Percentiles rank a stretch among this genome's conserved stretches.
Conservation (phyloP, 2,888 invertebrate species). For the Brachyptera putata region DNA sequence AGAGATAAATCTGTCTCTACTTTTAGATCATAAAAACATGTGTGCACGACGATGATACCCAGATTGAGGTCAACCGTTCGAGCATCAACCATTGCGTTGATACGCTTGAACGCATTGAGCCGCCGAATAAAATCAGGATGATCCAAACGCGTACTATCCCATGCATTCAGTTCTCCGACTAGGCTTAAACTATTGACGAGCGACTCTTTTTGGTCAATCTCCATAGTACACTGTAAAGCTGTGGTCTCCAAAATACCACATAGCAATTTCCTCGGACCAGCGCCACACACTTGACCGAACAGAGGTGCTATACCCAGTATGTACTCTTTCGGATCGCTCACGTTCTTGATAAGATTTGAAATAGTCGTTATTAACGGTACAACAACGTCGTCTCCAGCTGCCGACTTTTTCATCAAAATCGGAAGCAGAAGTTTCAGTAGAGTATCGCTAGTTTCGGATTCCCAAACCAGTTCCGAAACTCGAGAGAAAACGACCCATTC, state of each 20-base stretch:
- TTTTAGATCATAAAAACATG: slow-evolving; percentile 72
- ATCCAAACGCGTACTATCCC: slow-evolving; percentile 83
- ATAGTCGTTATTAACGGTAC: slow-evolving; percentile 67
- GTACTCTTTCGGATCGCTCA: slow-evolving; percentile 60
- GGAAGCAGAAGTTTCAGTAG: slow-evolving; percentile 68
- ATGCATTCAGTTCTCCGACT: slow-evolving; percentile 74
- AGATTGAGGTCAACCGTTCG: slow-evolving; percentile 56
- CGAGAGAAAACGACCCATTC: slow-evolving; percentile 71
- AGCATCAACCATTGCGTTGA: slow-evolving; percentile 51
- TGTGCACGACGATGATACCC: slow-evolving; percentile 71
- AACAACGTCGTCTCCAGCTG: slow-evolving; percentile 62
- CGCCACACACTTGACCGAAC: slow-evolving; percentile 61
- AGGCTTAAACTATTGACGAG: slow-evolving; percentile 2
- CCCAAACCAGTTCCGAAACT: slow-evolving; percentile 68
- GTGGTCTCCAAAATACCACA: slow-evolving; percentile 60
- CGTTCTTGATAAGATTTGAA: slow-evolving; percentile 67
- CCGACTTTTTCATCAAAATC: slow-evolving; percentile 62
- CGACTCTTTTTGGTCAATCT: not conserved
- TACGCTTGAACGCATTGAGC: slow-evolving; percentile 68
- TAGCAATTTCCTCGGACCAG: slow-evolving; percentile 65
- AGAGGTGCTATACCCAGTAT: slow-evolving; percentile 65
- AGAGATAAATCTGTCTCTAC: slow-evolving; percentile 78
- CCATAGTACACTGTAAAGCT: slow-evolving; percentile 41
- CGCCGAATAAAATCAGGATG: slow-evolving; percentile 87
- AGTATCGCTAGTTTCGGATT: slow-evolving; percentile 62